Evolutionary conservation across 2,113 vertebrate species (phyloP), one percentile per base, ranked within the genome.

Genomic region (Bufo gargarizans): DNA sequence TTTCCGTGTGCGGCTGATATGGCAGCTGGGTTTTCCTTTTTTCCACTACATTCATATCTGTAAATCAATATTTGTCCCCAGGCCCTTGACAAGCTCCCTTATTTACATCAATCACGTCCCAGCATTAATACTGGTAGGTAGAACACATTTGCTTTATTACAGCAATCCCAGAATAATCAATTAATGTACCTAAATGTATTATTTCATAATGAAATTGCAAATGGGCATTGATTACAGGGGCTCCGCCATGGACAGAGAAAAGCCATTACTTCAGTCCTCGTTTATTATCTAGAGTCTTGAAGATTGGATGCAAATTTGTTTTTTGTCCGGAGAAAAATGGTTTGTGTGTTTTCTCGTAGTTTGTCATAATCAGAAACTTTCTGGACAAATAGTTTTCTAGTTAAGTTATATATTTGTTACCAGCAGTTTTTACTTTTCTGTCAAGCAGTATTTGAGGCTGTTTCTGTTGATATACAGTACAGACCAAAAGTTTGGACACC

Each of bases 31-130:
- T 47, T 90, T 91, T 92, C 47, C 55, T 61, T 55, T 90, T 90
- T 58, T 90, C 78, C 90, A 86, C 12, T 87, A 55, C 77, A 87
- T 91, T 92, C 82, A 86, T 92, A 89, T 92, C 69, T 89, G 86
- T 61, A 86, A 86, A 91, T 93, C 90, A 92, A 88, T 92, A 91
- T 86, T 17, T 85, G 80, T 81, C 87, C 90, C 90, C 63, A 89
- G 88, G 59, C 22, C 85, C 89, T 88, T 91, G 87, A 89, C 89
- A 78, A 74, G 85, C 77, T n/a, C 77, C 43, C 71, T 91, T 91
- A 89, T 89, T 91, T 92, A 88, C 89, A 86, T 88, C 90, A 91
- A n/a, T 90, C 83, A 91, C 85, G 82, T 90, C 65, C 69, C 63
- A 89, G 90, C 76, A 89, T 4, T 89, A 88, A 53, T 91, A 90